These are phyloP conservation scores for Drosophila tani DNA, from an alignment of 1,140 invertebrate species.

Conservation along the genomic window DNA sequence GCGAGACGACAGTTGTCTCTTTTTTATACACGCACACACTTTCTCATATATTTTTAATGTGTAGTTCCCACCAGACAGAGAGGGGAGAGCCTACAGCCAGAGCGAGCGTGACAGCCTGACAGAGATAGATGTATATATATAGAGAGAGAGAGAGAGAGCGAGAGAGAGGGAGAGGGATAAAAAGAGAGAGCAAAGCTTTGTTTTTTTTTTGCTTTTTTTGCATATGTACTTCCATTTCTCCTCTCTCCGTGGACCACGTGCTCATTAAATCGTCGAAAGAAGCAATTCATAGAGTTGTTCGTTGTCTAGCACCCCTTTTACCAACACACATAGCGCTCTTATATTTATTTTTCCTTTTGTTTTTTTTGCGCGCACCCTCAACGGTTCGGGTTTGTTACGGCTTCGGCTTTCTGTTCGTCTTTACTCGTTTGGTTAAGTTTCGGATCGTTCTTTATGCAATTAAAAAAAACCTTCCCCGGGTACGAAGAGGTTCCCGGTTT, in stretches of 20 bases:
- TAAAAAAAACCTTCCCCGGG: conserved; percentile 37
- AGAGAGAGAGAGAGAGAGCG: conserved; percentile 3
- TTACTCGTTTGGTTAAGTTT: conserved; percentile 27
- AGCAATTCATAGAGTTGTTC: conserved; percentile 47
- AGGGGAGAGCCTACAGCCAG: conserved; percentile 6
- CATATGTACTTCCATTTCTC: conserved; percentile 51
- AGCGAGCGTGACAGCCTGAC: neutral
- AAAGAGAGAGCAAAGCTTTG: conserved; percentile 12
- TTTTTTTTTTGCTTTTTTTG: conserved; percentile 31
- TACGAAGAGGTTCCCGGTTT: conserved; percentile 2
- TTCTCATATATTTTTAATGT: conserved; percentile 20
- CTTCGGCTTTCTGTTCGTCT: conserved; percentile 10
- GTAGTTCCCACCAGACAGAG: neutral
- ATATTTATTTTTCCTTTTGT: neutral
- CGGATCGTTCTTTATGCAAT: conserved; percentile 33
- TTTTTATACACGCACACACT: conserved; percentile 48
- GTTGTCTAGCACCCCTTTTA: conserved; percentile 36
- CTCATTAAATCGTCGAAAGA: conserved; percentile 63
- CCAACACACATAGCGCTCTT: conserved; percentile 9
- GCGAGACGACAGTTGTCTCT: conserved; percentile 80
- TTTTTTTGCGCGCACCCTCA: conserved; percentile 19
- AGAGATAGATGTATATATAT: conserved; percentile 21
- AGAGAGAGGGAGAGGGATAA: conserved; percentile 1
- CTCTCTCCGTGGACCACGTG: conserved; percentile 65
- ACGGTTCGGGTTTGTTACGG: conserved; percentile 1